A percentile compares a stretch with the other conserved stretches of the same genome.
phyloP scores from a whole-genome alignment of 2,888 invertebrate species.

The Netelia inedita region DNA sequence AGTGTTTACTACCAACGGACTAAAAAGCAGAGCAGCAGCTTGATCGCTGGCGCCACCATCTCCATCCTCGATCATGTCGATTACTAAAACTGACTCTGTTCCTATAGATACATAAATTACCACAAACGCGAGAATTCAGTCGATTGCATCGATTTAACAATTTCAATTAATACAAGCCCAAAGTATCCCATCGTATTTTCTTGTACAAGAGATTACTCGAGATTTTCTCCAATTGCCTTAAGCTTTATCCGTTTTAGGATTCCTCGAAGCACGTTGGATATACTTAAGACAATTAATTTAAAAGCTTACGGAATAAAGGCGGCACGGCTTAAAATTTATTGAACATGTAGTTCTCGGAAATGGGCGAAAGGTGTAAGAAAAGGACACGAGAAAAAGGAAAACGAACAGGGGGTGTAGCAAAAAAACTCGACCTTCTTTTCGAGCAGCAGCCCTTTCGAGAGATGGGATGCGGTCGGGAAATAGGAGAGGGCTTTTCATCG shows the following conservation, averaged over 20 bases:
- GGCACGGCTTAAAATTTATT: background rate
- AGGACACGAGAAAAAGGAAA: background rate
- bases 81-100: background rate
- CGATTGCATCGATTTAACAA: background rate
- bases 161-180: background rate
- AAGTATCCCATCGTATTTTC: background rate
- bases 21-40: too few species aligned
- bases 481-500: background rate
- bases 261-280: background rate
- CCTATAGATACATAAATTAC: background rate
- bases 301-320: background rate
- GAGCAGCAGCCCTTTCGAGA: constrained; percentile 1
- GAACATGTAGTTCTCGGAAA: background rate
- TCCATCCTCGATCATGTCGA: too few species aligned
- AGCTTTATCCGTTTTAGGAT: background rate
- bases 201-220: background rate
- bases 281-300: background rate
- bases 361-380: background rate
- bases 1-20: too few species aligned
- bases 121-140: background rate
- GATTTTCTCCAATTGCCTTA: background rate
- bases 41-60: too few species aligned
- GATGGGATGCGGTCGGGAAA: background rate
- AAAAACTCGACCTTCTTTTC: background rate
- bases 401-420: background rate